Conservation (phyloP, 2,888 invertebrate genomes). For the Agrilus biguttatus region DNA sequence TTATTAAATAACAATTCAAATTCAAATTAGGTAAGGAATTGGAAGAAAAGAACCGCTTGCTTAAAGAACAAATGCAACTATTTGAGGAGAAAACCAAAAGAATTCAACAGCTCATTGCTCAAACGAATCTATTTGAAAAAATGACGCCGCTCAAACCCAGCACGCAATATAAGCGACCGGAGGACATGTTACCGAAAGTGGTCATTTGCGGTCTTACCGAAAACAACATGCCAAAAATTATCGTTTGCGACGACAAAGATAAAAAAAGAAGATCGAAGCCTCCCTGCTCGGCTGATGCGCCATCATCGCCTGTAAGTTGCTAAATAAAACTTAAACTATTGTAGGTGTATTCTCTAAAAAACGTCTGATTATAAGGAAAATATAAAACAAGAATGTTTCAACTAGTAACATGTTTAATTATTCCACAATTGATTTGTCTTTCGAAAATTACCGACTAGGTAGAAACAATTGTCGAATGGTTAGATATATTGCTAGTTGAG, state of each 20-base stretch:
- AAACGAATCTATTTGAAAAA: slow-evolving; percentile 26
- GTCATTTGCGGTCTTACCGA: slow-evolving; percentile 38
- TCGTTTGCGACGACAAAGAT: slow-evolving; percentile 34
- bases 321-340: too few species aligned
- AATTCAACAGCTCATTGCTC: slow-evolving; percentile 39
- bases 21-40: slow-evolving; percentile 25
- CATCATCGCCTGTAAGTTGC: slow-evolving; percentile 1
- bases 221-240: slow-evolving; percentile 38
- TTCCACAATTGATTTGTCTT: too few species aligned
- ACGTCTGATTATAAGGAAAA: too few species aligned
- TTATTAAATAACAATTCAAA: too few species aligned
- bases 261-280: slow-evolving; percentile 7
- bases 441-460: too few species aligned
- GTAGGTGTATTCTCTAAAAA: too few species aligned
- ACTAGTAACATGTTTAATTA: too few species aligned
- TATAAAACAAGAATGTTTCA: too few species aligned
- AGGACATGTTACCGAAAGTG: slow-evolving; percentile 35
- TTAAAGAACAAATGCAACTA: slow-evolving; percentile 44
- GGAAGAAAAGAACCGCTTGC: slow-evolving; percentile 39
- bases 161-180: slow-evolving; percentile 12
- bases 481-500: too few species aligned
- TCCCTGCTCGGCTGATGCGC: neutral
- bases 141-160: slow-evolving; percentile 16
- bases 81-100: slow-evolving; percentile 45
- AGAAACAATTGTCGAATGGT: too few species aligned